phyloP scores from a whole-genome alignment of 2,113 vertebrate genomes.

The Nycticryphes semicollaris region DNA sequence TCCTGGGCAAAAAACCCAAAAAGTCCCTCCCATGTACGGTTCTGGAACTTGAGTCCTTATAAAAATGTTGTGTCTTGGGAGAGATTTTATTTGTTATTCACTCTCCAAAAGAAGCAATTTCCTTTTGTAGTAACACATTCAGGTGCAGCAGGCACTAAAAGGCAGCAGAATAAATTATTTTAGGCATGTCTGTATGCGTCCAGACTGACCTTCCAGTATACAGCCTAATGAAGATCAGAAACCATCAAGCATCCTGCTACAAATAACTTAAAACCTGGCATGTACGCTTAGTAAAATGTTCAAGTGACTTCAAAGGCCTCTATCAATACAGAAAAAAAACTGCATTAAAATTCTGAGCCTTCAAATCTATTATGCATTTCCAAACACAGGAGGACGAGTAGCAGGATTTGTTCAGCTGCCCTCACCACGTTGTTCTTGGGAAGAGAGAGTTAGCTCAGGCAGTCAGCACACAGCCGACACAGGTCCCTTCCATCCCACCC shows the following conservation, averaged over 20 bases:
- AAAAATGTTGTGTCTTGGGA: neutral
- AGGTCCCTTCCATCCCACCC: neutral
- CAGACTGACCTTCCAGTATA: neutral
- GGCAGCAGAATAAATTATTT: neutral
- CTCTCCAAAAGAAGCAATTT: neutral
- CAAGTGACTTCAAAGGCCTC: slow-evolving; percentile 31
- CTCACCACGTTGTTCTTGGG: rapidly evolving
- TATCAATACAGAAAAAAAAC: neutral
- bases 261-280: neutral
- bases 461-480: rapidly evolving
- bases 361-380: neutral
- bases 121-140: neutral
- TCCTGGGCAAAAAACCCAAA: neutral
- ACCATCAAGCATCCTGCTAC: neutral
- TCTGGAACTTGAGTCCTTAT: neutral
- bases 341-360: slow-evolving; percentile 20
- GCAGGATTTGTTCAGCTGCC: neutral
- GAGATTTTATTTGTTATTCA: neutral
- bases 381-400: neutral
- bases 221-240: slow-evolving; percentile 28
- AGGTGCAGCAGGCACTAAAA: neutral
- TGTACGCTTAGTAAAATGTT: neutral
- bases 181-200: neutral
- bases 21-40: rapidly evolving
- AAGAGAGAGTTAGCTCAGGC: neutral